Evolutionary conservation across 2,888 invertebrate genomes (phyloP).

Genomic region (Portevinia maculata): DNA sequence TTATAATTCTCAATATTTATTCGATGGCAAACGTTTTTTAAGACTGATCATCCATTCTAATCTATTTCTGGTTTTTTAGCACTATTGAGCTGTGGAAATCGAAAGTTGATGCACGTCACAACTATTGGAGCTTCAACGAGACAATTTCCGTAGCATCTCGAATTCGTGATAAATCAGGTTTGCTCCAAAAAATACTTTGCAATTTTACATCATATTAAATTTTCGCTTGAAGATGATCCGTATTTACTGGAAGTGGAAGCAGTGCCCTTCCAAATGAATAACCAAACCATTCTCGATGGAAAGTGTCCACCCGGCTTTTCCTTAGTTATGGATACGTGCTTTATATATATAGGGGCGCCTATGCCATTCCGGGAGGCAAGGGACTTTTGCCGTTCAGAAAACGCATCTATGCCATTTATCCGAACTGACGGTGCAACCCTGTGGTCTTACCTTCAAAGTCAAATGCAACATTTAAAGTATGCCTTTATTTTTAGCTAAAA

Average conservation of each 20-base stretch:
- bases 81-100: slow-evolving; percentile 93
- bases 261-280: slow-evolving; percentile 93
- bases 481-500: neutral
- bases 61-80: slow-evolving; percentile 81
- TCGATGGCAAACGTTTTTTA: neutral
- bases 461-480: slow-evolving; percentile 84
- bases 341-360: slow-evolving; percentile 96
- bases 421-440: slow-evolving; percentile 89
- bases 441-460: slow-evolving; percentile 90
- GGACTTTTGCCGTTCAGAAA: slow-evolving; percentile 94
- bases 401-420: slow-evolving; percentile 95
- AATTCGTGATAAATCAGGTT: slow-evolving; percentile 91
- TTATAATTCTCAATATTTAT: no score
- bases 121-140: slow-evolving; percentile 98
- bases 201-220: neutral
- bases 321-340: slow-evolving; percentile 94
- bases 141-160: slow-evolving; percentile 94
- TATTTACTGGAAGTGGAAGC: slow-evolving; percentile 92
- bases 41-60: neutral
- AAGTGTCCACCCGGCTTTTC: slow-evolving; percentile 99
- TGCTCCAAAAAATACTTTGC: neutral
- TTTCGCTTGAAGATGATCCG: slow-evolving; percentile 85
- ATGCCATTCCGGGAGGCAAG: slow-evolving; percentile 95
- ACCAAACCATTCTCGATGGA: slow-evolving; percentile 91
- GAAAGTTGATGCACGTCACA: slow-evolving; percentile 94